Conservation (phyloP, 1,140 invertebrate species). For the Drosophila simulans region DNA sequence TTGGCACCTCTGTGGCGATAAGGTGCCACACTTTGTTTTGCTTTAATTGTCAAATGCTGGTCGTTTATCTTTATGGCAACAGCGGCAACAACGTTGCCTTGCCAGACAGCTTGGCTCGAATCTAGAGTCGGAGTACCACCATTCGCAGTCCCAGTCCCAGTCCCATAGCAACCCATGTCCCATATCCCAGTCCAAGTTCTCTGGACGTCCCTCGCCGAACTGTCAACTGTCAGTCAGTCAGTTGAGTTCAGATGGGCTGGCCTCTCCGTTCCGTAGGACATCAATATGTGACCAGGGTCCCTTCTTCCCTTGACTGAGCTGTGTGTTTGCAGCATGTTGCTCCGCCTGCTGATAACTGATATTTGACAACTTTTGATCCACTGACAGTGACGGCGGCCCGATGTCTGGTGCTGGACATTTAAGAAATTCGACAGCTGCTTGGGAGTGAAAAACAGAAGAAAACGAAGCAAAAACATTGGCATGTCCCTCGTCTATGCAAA, state of each 20-base stretch:
- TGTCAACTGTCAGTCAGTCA: slow-evolving; percentile 76
- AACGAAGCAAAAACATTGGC: not conserved
- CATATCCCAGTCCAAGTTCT: slow-evolving; percentile 9
- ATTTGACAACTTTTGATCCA: slow-evolving; percentile 81
- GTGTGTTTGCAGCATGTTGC: slow-evolving; percentile 63
- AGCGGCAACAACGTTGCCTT: slow-evolving; percentile 48
- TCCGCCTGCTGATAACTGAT: slow-evolving; percentile 79
- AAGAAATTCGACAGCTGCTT: slow-evolving; percentile 76
- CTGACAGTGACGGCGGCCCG: slow-evolving; percentile 72
- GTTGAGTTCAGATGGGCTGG: slow-evolving; percentile 16
- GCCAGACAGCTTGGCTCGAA: slow-evolving; percentile 72
- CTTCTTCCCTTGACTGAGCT: not conserved
- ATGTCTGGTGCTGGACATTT: slow-evolving; percentile 50
- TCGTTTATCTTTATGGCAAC: slow-evolving; percentile 68
- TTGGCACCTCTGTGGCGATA: slow-evolving; percentile 54
- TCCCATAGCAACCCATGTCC: slow-evolving; percentile 13
- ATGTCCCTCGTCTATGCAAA: slow-evolving; percentile 45
- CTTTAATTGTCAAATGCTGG: slow-evolving; percentile 76
- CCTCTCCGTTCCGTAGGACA: slow-evolving; percentile 46
- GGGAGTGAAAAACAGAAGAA: not conserved
- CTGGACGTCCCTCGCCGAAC: slow-evolving; percentile 63
- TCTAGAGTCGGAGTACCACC: not conserved
- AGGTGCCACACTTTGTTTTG: slow-evolving; percentile 69
- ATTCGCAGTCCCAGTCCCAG: slow-evolving; percentile 2
- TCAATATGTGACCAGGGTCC: slow-evolving; percentile 59